These are phyloP conservation scores for Trachymyrmex septentrionalis DNA, from an alignment of 1,140 invertebrate species.

Conservation along the genomic window DNA sequence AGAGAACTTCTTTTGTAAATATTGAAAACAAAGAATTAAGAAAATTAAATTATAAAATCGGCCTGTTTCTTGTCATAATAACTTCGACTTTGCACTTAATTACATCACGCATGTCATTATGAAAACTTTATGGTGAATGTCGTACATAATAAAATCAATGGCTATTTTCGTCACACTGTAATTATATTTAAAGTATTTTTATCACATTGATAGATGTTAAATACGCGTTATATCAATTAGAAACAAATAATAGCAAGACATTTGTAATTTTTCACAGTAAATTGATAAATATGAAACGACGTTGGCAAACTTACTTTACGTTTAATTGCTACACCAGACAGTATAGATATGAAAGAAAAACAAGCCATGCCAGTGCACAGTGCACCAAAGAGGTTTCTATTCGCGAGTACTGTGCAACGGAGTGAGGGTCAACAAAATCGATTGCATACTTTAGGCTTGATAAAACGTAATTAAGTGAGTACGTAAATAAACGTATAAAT, in stretches of 20 bases:
- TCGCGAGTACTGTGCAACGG: neutral
- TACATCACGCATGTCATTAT: too few relatives aligned
- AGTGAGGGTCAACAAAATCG: neutral
- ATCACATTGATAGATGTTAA: too few relatives aligned
- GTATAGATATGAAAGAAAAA: neutral
- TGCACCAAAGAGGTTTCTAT: neutral
- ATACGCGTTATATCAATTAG: neutral
- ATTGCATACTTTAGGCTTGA: neutral
- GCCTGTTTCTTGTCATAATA: too few relatives aligned
- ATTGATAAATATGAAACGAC: neutral
- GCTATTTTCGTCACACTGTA: too few relatives aligned
- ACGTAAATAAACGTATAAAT: too few relatives aligned
- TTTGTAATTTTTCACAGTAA: constrained; percentile 1
- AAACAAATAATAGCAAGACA: neutral
- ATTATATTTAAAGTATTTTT: too few relatives aligned
- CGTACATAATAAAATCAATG: too few relatives aligned
- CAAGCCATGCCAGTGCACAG: neutral
- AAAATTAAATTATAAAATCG: too few relatives aligned
- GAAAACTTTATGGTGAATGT: too few relatives aligned
- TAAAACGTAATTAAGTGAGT: neutral
- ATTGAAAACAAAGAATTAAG: too few relatives aligned
- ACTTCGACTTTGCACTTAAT: too few relatives aligned
- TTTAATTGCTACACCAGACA: neutral
- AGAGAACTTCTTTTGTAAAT: too few relatives aligned
- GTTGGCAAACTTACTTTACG: neutral